These are phyloP conservation scores for Hoplodrina blanda DNA, from an alignment of 2,888 invertebrate genomes.

Conservation along the genomic window DNA sequence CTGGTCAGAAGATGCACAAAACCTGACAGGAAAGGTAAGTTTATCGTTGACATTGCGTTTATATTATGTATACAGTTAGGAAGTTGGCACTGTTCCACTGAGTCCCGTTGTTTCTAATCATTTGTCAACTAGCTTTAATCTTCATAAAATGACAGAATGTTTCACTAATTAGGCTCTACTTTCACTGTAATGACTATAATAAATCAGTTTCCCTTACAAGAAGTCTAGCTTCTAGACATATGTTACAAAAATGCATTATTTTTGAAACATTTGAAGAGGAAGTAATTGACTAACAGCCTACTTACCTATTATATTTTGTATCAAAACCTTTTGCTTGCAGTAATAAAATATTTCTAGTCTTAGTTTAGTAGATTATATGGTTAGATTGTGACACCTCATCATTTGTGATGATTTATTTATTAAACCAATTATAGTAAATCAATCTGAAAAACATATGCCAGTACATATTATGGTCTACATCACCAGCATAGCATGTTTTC, in stretches of 20 bases:
- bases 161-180: conserved; percentile 4
- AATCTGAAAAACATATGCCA: too few species aligned
- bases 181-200: conserved; percentile 9
- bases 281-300: background rate
- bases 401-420: conserved; percentile 20
- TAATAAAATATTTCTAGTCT: background rate
- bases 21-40: conserved; percentile 98
- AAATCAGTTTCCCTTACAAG: background rate
- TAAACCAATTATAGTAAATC: too few species aligned
- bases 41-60: conserved; percentile 13
- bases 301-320: background rate
- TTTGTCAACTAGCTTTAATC: background rate
- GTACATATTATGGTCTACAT: background rate
- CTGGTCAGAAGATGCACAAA: conserved; percentile 99
- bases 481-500: background rate
- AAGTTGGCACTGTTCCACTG: conserved; percentile 64
- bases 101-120: conserved; percentile 23
- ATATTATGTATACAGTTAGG: conserved; percentile 23
- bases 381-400: conserved; percentile 43
- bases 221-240: conserved; percentile 24
- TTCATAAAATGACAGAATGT: conserved; percentile 16
- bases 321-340: background rate
- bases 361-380: background rate
- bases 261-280: background rate
- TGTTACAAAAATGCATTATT: conserved; percentile 27